Evolutionary conservation across 2,888 invertebrate species (phyloP), one percentile per base, ranked within the genome.

Genomic region (Entomobrya multifasciata): DNA sequence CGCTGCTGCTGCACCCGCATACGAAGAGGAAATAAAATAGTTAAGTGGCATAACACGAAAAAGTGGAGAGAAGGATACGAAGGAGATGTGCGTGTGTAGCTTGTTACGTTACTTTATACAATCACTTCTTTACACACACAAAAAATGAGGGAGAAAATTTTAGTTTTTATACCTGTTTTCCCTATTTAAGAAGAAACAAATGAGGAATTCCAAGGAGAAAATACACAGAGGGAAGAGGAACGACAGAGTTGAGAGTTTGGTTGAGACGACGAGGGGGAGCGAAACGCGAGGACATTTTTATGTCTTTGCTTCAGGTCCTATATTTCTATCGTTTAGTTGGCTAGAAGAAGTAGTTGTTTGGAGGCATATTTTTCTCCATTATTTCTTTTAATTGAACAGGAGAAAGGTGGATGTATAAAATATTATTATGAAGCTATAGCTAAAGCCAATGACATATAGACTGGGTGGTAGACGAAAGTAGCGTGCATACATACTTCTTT

Each of bases 261-360:
- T n/a, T n/a, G n/a, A n/a, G n/a, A n/a, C n/a, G n/a, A 60, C 11
- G 60, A 60, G 60, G 60, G 60, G 27, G 60, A 60, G 15, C 27
- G 27, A 60, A n/a, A n/a, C n/a, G 60, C 60, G 60, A 60, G 60
- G 60, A 47, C 27, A 22, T 74, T 74, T 74, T 55, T 74, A 74
- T 74, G 74, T 52, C 52, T 74, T 55, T 74, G 74, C 74, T 74
- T 22, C 49, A 74, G 74, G 74, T 74, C 36, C 11, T 67, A n/a
- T n/a, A n/a, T n/a, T n/a, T n/a, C n/a, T n/a, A n/a, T n/a, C 67
- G 20, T 67, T 67, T 41, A n/a, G n/a, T n/a, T n/a, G n/a, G n/a
- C n/a, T n/a, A 36, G 6, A 27, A 60, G 60, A 10, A 60, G 6
- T 25, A 60, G 60, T 60, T 72, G 25, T 1, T 41, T 41, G 44